Evolutionary conservation across 2,888 invertebrate genomes (phyloP), one percentile per base, ranked within the genome.

Genomic region (Pollenia angustigena): DNA sequence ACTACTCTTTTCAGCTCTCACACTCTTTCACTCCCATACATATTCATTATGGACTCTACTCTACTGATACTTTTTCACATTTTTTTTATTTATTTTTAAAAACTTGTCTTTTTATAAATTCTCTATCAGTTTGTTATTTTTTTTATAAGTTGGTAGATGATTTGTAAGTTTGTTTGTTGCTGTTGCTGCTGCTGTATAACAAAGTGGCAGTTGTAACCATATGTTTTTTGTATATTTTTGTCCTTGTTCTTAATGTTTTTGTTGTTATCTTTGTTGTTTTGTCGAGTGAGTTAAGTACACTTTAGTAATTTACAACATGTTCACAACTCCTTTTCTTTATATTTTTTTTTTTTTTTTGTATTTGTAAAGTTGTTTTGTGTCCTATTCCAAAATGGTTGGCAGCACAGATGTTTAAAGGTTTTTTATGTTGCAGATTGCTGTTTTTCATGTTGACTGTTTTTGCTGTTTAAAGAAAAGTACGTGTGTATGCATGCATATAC

Each of bases 331-430:
- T 82, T 82, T 75, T 62, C 58, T 75, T 52, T 16, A n/a, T 52
- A n/a, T 0, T 0, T 32, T 8, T 62, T 62, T 62, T 8, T 56
- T 18, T 18, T 54, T 54, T 40, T 18, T 75, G 40, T 44, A 62
- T 46, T 62, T 79, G 32, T 54, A 16, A 16, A 46, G 18, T 48
- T 81, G 16, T 40, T 11, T 54, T 87, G 72, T 88, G 69, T 90
- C 89, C 90, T 90, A 90, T 90, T 91, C 90, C 92, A 91, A 92
- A 92, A 91, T 92, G 92, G 91, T 91, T 91, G 81, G 66, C 68
- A 81, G 87, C 76, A 81, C 87, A 87, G 83, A 84, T 87, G 87
- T 80, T 84, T 74, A 68, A 78, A 56, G 80, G 78, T 85, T 71
- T 23, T 56, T 48, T 14, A 48, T 48, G 46, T 69, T 86, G 83